phyloP scores from a whole-genome alignment of 1,140 invertebrate species.

The Drosophila willistoni region DNA sequence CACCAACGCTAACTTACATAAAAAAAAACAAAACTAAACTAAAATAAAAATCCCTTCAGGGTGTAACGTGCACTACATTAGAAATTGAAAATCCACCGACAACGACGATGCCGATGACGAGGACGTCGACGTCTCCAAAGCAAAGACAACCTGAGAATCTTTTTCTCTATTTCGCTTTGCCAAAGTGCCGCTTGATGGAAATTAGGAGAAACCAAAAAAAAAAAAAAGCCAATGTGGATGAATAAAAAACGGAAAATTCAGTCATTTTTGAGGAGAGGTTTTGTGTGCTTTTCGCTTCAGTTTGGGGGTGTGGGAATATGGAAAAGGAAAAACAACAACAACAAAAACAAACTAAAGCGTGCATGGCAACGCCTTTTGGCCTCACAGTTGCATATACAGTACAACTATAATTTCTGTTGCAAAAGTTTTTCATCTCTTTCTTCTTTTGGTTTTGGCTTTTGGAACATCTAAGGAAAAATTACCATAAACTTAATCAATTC shows the following conservation, averaged over 20 bases:
- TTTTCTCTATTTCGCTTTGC: conserved; percentile 49
- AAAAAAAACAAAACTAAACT: conserved; percentile 50
- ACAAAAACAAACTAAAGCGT: conserved; percentile 53
- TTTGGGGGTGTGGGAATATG: conserved; percentile 53
- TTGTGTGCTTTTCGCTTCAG: conserved; percentile 20
- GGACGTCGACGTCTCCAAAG: conserved; percentile 47
- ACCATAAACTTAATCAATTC: conserved; percentile 82
- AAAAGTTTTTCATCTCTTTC: conserved; percentile 19
- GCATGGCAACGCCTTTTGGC: conserved; percentile 81
- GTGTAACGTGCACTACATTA: conserved; percentile 81
- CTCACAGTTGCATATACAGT: conserved; percentile 55
- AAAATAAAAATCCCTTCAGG: conserved; percentile 78
- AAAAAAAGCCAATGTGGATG: too few relatives aligned
- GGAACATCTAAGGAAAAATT: conserved; percentile 51
- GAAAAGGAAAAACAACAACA: conserved; percentile 30
- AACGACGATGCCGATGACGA: conserved; percentile 61
- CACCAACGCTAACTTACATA: conserved; percentile 56
- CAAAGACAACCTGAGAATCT: conserved; percentile 78
- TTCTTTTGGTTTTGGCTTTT: conserved; percentile 12
- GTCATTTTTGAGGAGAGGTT: conserved; percentile 58
- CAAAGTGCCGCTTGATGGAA: conserved; percentile 77
- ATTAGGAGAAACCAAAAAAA: conserved; percentile 42
- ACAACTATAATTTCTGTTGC: conserved; percentile 5
- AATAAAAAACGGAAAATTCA: conserved; percentile 19
- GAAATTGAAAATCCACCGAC: conserved; percentile 81